Evolutionary conservation across 1,140 invertebrate genomes (phyloP).

Genomic region (Oreohelix idahoensis): DNA sequence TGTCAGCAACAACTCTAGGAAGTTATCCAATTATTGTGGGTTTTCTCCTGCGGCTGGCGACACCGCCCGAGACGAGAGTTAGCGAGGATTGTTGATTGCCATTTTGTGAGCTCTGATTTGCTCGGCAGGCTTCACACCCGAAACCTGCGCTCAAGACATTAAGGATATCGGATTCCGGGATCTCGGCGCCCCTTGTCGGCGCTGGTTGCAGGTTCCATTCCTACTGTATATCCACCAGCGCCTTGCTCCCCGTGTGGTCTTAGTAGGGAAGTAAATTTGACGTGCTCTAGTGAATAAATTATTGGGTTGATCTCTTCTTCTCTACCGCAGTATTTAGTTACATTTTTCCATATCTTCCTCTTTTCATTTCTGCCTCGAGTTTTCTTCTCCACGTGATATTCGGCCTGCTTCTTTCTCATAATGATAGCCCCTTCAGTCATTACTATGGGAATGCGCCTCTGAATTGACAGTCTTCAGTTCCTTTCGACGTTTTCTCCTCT

Average conservation of each 20-base stretch:
- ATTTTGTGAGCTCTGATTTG: constrained; percentile 14
- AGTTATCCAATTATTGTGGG: background rate
- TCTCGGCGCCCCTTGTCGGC: constrained; percentile 15
- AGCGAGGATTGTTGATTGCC: constrained; percentile 13
- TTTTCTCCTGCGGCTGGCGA: background rate
- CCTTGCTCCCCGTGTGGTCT: constrained; percentile 17
- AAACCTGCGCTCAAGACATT: constrained; percentile 10
- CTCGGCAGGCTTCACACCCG: constrained; percentile 19
- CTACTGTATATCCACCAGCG: background rate
- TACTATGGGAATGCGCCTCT: too few species aligned
- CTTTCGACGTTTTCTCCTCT: too few species aligned
- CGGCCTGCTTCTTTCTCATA: too few species aligned
- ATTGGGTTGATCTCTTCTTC: too few species aligned
- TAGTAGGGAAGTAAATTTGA: background rate
- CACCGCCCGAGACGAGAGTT: background rate
- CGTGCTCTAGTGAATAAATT: background rate
- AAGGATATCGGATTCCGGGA: constrained; percentile 19
- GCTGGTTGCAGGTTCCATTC: constrained; percentile 6
- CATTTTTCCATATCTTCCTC: too few species aligned
- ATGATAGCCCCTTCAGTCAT: too few species aligned
- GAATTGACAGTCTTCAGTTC: too few species aligned
- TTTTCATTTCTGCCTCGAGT: too few species aligned
- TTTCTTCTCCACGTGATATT: too few species aligned
- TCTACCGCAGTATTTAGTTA: too few species aligned
- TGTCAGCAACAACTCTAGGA: background rate